Conservation (phyloP, 2,113 vertebrate species). For the Laticauda colubrina region DNA sequence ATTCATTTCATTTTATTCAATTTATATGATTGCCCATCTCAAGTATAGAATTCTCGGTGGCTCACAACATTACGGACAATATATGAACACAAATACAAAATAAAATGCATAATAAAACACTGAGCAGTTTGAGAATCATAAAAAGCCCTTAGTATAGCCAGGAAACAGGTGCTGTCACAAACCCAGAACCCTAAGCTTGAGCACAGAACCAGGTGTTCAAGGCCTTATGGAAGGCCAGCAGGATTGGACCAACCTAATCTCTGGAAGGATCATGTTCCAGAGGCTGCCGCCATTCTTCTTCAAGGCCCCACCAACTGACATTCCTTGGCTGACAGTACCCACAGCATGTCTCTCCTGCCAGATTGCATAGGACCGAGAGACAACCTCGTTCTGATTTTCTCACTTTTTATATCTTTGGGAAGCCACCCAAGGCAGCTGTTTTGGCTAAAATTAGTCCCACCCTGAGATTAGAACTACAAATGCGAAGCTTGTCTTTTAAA, state of each 20-base stretch:
- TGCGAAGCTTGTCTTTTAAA: not conserved
- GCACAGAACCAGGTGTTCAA: not conserved
- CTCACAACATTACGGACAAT: not conserved
- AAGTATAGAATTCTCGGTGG: not conserved
- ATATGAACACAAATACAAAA: not conserved
- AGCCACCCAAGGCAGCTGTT: not conserved
- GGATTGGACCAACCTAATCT: not conserved
- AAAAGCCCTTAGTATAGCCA: not conserved
- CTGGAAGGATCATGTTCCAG: not conserved
- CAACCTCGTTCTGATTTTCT: not conserved
- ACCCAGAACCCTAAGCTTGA: not conserved
- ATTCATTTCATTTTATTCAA: not conserved
- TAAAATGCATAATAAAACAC: not conserved
- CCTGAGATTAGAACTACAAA: not conserved
- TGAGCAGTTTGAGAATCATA: not conserved
- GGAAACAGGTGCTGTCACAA: not conserved
- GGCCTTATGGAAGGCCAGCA: not conserved
- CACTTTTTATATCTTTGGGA: not conserved
- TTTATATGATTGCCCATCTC: not conserved
- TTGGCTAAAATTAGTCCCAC: conserved; percentile 5
- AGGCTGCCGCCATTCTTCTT: not conserved
- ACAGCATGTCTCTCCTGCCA: not conserved
- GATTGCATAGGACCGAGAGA: not conserved
- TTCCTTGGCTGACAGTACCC: not conserved
- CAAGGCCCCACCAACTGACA: not conserved